Evolutionary conservation across 2,113 vertebrate species (phyloP).

Genomic region (Oncorhynchus tshawytscha): DNA sequence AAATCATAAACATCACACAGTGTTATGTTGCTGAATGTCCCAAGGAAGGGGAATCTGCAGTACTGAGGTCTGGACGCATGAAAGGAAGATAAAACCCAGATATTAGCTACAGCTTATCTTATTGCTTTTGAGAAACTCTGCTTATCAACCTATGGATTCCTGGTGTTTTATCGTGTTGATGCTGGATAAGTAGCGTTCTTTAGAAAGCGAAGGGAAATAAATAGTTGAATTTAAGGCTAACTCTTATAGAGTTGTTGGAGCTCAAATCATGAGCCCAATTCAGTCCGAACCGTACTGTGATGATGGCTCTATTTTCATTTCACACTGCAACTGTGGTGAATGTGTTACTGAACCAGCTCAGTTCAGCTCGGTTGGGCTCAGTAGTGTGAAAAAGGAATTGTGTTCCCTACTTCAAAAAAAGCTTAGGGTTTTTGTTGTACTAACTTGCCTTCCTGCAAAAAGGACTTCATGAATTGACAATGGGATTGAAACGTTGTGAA

Average conservation of each 20-base stretch:
- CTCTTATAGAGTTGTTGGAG: too few species aligned
- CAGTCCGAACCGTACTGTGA: too few species aligned
- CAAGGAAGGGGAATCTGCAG: constrained; percentile 29
- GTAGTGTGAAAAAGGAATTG: too few species aligned
- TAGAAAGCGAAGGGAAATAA: not conserved
- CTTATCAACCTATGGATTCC: constrained; percentile 13
- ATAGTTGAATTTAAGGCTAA: not conserved
- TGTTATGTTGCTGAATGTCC: constrained; percentile 13
- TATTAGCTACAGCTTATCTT: not conserved
- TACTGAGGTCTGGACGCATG: constrained; percentile 26
- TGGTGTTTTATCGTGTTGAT: constrained; percentile 9
- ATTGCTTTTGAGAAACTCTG: constrained; percentile 27
- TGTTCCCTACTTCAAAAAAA: not conserved
- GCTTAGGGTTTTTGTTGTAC: not conserved
- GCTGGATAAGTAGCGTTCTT: constrained; percentile 21
- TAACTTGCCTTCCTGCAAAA: constrained; percentile 27
- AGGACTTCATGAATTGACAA: constrained; percentile 30
- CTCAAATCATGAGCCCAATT: too few species aligned
- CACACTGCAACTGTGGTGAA: not conserved
- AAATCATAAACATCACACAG: not conserved
- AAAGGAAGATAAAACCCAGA: constrained; percentile 3
- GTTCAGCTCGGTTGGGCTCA: too few species aligned
- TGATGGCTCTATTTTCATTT: too few species aligned
- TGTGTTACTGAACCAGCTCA: too few species aligned
- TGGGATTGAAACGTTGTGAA: constrained; percentile 36